Conservation (phyloP, 2,797 vertebrate genomes). For the Philypnodon macrostomus region DNA sequence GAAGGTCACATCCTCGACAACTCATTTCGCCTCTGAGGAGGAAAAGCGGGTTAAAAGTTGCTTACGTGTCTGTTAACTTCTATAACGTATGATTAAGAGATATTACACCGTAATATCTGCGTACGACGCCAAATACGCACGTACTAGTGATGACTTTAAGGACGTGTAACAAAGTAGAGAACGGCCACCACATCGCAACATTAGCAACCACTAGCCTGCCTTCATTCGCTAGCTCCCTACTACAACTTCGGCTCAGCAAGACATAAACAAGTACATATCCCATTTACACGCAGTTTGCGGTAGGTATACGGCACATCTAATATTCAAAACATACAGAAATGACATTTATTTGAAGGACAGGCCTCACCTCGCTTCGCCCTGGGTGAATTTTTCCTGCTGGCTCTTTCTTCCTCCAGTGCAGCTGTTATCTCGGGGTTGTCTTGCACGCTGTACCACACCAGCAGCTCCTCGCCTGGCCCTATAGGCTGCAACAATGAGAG, state of each 20-base stretch:
- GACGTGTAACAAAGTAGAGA: slow-evolving; percentile 50
- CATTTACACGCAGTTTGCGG: not conserved
- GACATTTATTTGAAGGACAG: slow-evolving; percentile 16
- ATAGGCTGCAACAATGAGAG: slow-evolving; percentile 84
- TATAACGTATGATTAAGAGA: rapidly evolving
- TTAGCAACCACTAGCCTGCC: slow-evolving; percentile 61
- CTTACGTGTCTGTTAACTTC: not conserved
- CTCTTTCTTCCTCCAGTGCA: slow-evolving; percentile 94
- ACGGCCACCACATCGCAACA: slow-evolving; percentile 57
- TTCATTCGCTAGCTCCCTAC: slow-evolving; percentile 40
- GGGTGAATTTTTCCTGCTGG: slow-evolving; percentile 83
- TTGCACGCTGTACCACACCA: slow-evolving; percentile 96
- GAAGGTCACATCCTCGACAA: slow-evolving; percentile 78
- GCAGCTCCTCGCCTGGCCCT: slow-evolving; percentile 88
- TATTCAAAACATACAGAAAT: not conserved
- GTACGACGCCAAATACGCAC: not conserved
- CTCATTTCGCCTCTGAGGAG: slow-evolving; percentile 46
- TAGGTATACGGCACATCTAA: not conserved
- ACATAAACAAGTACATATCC: not conserved
- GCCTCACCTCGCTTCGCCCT: slow-evolving; percentile 88
- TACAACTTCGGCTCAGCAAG: slow-evolving; percentile 52
- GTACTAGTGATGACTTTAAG: slow-evolving; percentile 30
- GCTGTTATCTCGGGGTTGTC: slow-evolving; percentile 97
- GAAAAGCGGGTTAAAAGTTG: slow-evolving; percentile 42
- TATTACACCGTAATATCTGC: rapidly evolving